phyloP scores from a whole-genome alignment of 2,888 invertebrate genomes.

The Stenurella melanura region DNA sequence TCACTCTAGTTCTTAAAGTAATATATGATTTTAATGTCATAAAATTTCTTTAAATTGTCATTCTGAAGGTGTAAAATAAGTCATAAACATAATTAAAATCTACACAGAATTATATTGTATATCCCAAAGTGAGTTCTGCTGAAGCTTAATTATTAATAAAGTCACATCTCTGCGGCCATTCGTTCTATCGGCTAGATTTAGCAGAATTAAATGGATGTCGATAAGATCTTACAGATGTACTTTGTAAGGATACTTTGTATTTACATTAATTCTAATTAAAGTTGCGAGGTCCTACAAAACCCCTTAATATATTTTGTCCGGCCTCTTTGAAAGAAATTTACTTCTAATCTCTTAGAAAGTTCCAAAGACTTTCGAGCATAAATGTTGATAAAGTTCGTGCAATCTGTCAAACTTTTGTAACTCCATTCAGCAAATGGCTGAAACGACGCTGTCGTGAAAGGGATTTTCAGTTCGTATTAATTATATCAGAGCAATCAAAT shows the following conservation, averaged over 20 bases:
- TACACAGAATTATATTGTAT: no score
- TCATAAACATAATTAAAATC: no score
- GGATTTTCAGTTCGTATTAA: conserved; percentile 65
- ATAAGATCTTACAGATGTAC: neutral
- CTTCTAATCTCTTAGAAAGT: conserved; percentile 59
- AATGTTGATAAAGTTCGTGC: conserved; percentile 64
- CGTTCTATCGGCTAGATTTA: neutral
- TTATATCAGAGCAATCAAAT: conserved; percentile 63
- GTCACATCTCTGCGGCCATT: neutral
- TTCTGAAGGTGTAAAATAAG: no score
- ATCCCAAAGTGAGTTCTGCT: no score
- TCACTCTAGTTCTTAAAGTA: no score
- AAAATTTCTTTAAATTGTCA: no score
- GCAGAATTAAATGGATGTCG: conserved; percentile 3
- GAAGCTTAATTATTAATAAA: neutral
- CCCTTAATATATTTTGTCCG: conserved; percentile 43
- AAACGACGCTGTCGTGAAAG: conserved; percentile 60
- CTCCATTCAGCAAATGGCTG: conserved; percentile 62
- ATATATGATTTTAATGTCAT: no score
- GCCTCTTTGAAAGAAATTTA: conserved; percentile 57
- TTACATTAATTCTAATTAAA: conserved; percentile 42
- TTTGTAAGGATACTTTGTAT: conserved; percentile 18
- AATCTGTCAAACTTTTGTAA: conserved; percentile 67
- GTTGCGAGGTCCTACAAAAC: conserved; percentile 2
- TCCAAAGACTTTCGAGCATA: conserved; percentile 58